Base-by-base conservation (phyloP, 1,140 invertebrate genomes). In the Homalodisca vitripennis region DNA sequence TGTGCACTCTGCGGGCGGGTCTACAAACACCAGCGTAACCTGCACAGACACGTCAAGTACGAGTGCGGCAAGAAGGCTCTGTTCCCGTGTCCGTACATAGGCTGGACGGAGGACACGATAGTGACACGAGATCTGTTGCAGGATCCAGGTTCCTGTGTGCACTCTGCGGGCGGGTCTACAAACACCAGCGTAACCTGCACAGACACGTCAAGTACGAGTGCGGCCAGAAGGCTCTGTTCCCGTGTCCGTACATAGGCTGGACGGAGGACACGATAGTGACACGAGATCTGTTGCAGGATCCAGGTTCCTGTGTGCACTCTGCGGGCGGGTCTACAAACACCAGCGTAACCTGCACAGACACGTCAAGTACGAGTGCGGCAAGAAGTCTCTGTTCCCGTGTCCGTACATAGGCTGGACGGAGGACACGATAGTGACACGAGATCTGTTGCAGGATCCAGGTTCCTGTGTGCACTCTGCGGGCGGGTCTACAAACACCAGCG, bases 61-160 rank as follows among this genome's bases (percentile, higher is more conserved):
- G 68, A 70, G 31, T 70, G 68, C 30, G 68, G 68, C 1, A 68
- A 73, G 30, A 57, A 67, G 6, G 67, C 71, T 0, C 26, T 29
- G 41, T 62, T 62, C 55, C 17, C n/a, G 13, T 67, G 66, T 48
- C 29, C 20, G 0, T 83, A n/a, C n/a, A n/a, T n/a, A n/a, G n/a
- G n/a, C n/a, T n/a, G n/a, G n/a, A n/a, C n/a, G n/a, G n/a, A n/a
- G n/a, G n/a, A n/a, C n/a, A n/a, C n/a, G n/a, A n/a, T n/a, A n/a
- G n/a, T n/a, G n/a, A n/a, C n/a, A n/a, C n/a, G n/a, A 51, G 3
- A 20, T 20, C 6, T 51, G 48, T 51, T 51, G 48, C 48, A 51
- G 48, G 48, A 6, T 20, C 14, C 22, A 51, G 13, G 14, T 57
- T 24, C n/a, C 31, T 31, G 48, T 74, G 73, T 47, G 17, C 34